Conservation (phyloP, 2,113 vertebrate genomes). For the Gadus chalcogrammus region DNA sequence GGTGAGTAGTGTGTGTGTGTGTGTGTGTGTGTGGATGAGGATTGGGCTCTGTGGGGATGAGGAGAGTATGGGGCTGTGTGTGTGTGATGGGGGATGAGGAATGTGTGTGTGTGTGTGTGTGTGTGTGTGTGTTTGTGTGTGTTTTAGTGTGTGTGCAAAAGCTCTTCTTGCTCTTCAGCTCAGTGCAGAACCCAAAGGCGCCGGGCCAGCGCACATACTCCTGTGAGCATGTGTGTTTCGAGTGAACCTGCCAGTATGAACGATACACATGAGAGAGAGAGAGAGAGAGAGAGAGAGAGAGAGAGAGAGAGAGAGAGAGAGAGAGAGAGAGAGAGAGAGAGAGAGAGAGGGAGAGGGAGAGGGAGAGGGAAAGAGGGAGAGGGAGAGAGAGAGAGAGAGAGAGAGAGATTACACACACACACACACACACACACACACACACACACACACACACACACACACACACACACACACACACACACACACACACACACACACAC, state of each 20-base stretch:
- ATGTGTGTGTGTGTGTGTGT: background rate
- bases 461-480: too few relatives aligned
- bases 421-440: too few relatives aligned
- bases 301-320: slow-evolving; percentile 3
- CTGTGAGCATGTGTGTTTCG: background rate
- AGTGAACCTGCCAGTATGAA: too few relatives aligned
- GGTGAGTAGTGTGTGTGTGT: background rate
- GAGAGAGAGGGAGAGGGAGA: background rate
- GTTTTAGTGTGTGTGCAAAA: too few relatives aligned
- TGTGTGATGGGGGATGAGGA: background rate
- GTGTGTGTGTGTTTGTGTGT: too few relatives aligned
- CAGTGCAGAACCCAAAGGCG: background rate
- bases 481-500: too few relatives aligned
- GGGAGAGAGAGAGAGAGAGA: slow-evolving; percentile 5
- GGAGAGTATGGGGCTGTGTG: background rate
- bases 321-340: background rate
- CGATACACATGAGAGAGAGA: background rate
- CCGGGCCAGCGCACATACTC: background rate
- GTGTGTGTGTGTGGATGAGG: background rate
- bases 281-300: background rate
- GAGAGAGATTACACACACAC: too few relatives aligned
- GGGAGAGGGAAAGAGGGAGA: background rate
- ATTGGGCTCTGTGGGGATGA: background rate
- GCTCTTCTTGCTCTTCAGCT: background rate
- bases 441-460: too few relatives aligned